A percentile compares a stretch with the other conserved stretches of the same genome.
These are phyloP conservation scores for Dryoscopus gambensis DNA, from an alignment of 2,113 vertebrate genomes.

Conservation along the genomic window DNA sequence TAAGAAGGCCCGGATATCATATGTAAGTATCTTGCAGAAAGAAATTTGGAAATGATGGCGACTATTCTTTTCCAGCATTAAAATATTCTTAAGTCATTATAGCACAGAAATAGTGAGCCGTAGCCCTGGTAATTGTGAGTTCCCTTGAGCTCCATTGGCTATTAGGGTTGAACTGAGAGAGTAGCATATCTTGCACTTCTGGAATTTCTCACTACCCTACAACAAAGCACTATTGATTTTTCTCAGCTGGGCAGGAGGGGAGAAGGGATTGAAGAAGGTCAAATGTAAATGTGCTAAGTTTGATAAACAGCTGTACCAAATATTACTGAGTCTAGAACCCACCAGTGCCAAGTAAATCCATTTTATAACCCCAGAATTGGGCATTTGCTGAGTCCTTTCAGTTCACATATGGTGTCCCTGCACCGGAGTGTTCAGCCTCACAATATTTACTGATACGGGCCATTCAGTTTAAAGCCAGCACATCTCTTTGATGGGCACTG, in stretches of 20 bases:
- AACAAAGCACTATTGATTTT: slow-evolving; percentile 60
- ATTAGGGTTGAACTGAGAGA: not conserved
- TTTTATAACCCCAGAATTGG: not conserved
- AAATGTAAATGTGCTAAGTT: slow-evolving; percentile 18
- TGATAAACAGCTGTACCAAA: not conserved
- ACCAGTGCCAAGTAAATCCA: not conserved
- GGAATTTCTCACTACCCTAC: slow-evolving; percentile 57
- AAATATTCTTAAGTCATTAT: not conserved
- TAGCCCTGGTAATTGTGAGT: not conserved
- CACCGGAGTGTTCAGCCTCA: not conserved
- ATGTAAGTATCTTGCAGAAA: not conserved
- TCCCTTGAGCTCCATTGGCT: slow-evolving; percentile 15
- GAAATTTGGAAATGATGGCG: not conserved
- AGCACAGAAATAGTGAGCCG: not conserved
- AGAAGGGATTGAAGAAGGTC: slow-evolving; percentile 12
- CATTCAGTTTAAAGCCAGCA: not conserved
- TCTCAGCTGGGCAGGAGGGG: not conserved
- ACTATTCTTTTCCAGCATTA: not conserved
- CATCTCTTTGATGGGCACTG: not conserved
- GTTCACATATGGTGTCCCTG: not conserved
- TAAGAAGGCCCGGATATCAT: not conserved
- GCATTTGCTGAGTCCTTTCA: not conserved
- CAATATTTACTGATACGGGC: not conserved
- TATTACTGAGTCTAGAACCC: not conserved
- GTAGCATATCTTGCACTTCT: slow-evolving; percentile 56